Evolutionary conservation across 1,140 invertebrate genomes (phyloP).

Genomic region (Pogonus chalceus): DNA sequence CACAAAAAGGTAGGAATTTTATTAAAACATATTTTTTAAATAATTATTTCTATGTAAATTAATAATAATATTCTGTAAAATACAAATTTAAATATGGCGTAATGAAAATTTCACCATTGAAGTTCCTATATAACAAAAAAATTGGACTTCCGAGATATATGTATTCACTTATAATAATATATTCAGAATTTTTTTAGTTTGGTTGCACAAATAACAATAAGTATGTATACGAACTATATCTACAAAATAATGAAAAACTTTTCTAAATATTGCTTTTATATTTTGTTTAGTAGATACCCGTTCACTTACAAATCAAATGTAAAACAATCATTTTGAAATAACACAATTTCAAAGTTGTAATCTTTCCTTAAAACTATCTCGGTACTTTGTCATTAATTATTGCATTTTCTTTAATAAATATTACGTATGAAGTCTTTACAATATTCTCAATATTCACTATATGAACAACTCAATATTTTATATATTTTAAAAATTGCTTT

Average conservation of each 20-base stretch:
- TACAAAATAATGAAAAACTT: not conserved
- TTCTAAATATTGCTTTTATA: not conserved
- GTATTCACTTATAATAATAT: not conserved
- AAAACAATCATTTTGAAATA: not conserved
- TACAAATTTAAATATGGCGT: too few species aligned
- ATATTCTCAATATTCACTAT: not conserved
- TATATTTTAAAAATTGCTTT: not conserved
- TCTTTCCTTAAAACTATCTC: not conserved
- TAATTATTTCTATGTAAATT: too few species aligned
- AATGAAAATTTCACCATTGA: too few species aligned
- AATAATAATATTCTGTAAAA: too few species aligned
- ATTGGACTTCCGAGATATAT: too few species aligned
- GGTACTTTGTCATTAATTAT: not conserved
- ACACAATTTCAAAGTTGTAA: not conserved
- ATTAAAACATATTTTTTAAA: too few species aligned
- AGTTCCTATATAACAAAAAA: too few species aligned
- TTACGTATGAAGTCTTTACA: not conserved
- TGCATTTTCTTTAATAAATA: not conserved
- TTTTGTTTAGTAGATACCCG: not conserved
- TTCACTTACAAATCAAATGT: not conserved
- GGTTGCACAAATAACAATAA: not conserved
- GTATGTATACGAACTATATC: not conserved
- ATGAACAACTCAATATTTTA: not conserved
- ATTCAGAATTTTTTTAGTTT: not conserved
- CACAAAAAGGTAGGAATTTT: too few species aligned